Conservation (phyloP, 2,113 vertebrate genomes). For the Ceyx melanurus region DNA sequence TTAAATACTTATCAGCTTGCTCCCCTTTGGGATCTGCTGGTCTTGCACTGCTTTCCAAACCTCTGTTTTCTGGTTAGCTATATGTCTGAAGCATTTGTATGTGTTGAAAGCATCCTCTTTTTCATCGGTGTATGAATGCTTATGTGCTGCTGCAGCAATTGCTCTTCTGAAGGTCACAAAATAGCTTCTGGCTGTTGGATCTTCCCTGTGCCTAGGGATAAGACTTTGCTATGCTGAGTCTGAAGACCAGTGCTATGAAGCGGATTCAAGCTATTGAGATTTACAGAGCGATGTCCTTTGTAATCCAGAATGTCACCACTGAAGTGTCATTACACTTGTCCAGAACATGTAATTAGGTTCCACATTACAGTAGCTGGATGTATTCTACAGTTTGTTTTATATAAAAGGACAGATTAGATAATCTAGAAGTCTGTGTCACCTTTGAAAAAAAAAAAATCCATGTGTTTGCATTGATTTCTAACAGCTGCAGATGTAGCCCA, state of each 20-base stretch:
- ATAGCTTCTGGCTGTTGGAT: neutral
- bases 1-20: neutral
- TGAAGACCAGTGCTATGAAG: neutral
- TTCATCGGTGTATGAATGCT: accelerated
- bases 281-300: neutral
- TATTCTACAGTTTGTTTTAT: neutral
- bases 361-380: neutral
- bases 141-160: neutral
- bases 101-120: neutral
- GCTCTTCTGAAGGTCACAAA: neutral
- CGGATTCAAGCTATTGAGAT: neutral
- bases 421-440: neutral
- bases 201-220: neutral
- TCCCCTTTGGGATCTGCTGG: neutral
- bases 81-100: neutral
- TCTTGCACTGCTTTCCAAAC: neutral
- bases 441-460: neutral
- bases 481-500: neutral
- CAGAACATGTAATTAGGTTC: neutral
- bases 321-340: neutral
- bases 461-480: neutral
- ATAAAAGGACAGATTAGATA: neutral
- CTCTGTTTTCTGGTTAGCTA: neutral
- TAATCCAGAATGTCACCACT: accelerated
- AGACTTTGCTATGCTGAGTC: neutral